These are phyloP conservation scores for Hippocampus abdominalis DNA, from an alignment of 2,113 vertebrate genomes.

Conservation along the genomic window DNA sequence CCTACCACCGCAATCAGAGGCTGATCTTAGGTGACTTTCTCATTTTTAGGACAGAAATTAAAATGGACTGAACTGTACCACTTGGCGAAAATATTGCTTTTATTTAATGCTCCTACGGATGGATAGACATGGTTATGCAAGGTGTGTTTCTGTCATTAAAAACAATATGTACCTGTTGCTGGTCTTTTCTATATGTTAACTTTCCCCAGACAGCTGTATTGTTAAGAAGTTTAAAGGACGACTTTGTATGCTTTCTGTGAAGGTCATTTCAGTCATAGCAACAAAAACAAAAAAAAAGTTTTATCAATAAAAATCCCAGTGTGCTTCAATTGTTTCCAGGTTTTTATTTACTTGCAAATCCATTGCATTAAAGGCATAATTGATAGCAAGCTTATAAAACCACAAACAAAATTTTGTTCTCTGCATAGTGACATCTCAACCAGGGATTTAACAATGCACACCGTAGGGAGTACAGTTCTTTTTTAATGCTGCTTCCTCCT, in stretches of 20 bases:
- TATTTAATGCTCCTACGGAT: not conserved
- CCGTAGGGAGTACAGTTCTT: slow-evolving; percentile 6
- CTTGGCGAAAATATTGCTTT: not conserved
- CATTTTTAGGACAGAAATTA: not conserved
- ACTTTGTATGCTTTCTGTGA: slow-evolving; percentile 73
- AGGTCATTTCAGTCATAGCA: slow-evolving; percentile 52
- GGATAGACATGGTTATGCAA: not conserved
- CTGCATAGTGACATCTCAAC: slow-evolving; percentile 13
- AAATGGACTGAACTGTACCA: not conserved
- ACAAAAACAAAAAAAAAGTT: slow-evolving; percentile 8
- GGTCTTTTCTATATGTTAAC: not conserved
- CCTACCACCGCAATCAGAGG: too few species aligned
- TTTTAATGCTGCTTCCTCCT: slow-evolving; percentile 85
- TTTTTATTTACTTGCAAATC: slow-evolving; percentile 23
- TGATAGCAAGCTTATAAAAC: slow-evolving; percentile 7
- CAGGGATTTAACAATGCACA: slow-evolving; percentile 21
- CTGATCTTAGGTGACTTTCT: too few species aligned
- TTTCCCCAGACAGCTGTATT: not conserved
- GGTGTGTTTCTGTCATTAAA: not conserved
- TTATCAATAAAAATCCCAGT: slow-evolving; percentile 53
- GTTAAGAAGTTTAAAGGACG: slow-evolving; percentile 29
- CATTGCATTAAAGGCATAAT: slow-evolving; percentile 1
- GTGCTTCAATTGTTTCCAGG: slow-evolving; percentile 13
- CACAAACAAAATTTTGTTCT: slow-evolving; percentile 3
- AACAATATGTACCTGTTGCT: not conserved